Base-by-base conservation (phyloP, 1,140 invertebrate genomes). In the Apis dorsata region DNA sequence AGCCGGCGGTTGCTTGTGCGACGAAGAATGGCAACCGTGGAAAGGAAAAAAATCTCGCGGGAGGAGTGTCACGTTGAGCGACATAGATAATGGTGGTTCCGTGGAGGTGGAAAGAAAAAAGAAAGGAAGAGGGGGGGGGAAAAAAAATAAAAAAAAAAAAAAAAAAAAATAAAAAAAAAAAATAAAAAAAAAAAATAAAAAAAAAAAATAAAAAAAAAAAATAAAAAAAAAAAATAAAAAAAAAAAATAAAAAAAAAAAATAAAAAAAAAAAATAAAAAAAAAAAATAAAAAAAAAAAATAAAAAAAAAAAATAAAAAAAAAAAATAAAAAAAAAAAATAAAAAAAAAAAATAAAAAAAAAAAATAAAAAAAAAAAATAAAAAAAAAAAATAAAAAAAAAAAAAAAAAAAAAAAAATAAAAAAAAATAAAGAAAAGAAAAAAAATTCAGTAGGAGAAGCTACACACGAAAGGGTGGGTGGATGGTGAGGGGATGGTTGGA, bases 1-100 rank as follows among this genome's bases (percentile, higher is more conserved):
- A 80, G 82, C 68, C 68, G 79, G 69, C 68, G 81, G 69, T 75
- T 28, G 81, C 74, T 78, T 74, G 81, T 78, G 66, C 81, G 75
- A 78, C 59, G 57, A 59, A 84, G 77, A 80, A 72, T 78, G 81
- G 60, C 65, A 34, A 63, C 28, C 17, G 57, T 28, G 34, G 68
- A 65, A 60, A 44, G 21, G 51, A 72, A 12, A 60, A 34, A 28
- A 28, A 1, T 51, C 8, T 13, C 11, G 49, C 11, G 8, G 24
- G 70, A 21, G 28, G 24, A 28, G 21, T 13, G 15, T 11, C 10
- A 4, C 21, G 17, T 17, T 12, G 21, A 49, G 65, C 62, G 49
- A 69, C 11, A 24, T 10, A 44, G 51, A 28, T 53, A 21, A 57
- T 44, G 8, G 51, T 49, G 63, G 51, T 21, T 21, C 53, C 34